Conservation (phyloP, 2,797 vertebrate genomes). For the Martes flavigula region DNA sequence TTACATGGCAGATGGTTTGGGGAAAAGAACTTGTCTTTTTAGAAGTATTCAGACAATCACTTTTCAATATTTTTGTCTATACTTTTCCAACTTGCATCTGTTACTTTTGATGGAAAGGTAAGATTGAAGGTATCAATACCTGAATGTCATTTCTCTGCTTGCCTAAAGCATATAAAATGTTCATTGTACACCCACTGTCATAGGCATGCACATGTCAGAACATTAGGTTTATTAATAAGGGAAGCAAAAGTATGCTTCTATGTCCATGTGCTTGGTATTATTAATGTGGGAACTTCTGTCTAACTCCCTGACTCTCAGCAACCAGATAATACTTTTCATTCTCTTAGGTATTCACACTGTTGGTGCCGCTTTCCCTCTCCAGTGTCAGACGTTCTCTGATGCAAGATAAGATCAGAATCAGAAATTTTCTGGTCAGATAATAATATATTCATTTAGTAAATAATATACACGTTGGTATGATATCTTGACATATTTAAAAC, state of each 20-base stretch:
- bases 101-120: neutral
- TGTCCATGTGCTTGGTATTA: neutral
- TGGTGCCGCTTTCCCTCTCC: neutral
- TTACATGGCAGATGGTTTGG: constrained; percentile 81
- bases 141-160: neutral
- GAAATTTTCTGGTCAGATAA: neutral
- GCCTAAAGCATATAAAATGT: neutral
- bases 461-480: neutral
- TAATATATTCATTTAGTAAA: neutral
- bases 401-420: neutral
- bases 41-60: constrained; percentile 54
- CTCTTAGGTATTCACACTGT: neutral
- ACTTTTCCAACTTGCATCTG: neutral
- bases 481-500: neutral
- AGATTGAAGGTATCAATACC: neutral
- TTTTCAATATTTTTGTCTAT: constrained; percentile 47
- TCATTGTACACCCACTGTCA: neutral
- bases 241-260: neutral
- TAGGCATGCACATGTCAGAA: neutral
- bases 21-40: constrained; percentile 71
- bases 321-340: neutral
- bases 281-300: neutral
- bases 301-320: neutral
- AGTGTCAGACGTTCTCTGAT: fast-evolving
- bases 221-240: neutral